These are phyloP conservation scores for Dexiosoma caninum DNA, from an alignment of 2,888 invertebrate species.

Conservation along the genomic window DNA sequence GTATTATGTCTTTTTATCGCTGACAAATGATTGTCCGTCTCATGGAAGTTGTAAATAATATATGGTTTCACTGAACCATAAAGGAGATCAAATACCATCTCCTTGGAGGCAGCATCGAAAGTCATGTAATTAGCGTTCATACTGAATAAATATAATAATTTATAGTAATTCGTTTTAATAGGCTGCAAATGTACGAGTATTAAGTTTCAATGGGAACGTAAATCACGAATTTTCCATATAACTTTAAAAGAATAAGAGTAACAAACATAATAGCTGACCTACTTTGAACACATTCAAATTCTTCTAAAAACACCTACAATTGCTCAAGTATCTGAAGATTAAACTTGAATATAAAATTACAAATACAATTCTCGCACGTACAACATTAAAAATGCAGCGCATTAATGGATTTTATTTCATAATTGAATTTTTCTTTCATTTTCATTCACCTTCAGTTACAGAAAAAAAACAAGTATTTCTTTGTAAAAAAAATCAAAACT, in stretches of 20 bases:
- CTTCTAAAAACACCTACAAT: not conserved
- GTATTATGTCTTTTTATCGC: too few relatives aligned
- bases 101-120: too few relatives aligned
- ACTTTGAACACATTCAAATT: not conserved
- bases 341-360: not conserved
- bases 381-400: not conserved
- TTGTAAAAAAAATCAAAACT: not conserved
- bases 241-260: not conserved
- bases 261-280: not conserved
- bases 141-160: too few relatives aligned
- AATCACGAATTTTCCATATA: too few relatives aligned
- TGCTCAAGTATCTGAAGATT: not conserved
- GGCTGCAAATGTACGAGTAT: too few relatives aligned
- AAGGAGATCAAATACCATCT: too few relatives aligned
- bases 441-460: conserved; percentile 8
- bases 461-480: not conserved
- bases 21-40: too few relatives aligned
- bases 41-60: too few relatives aligned
- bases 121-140: too few relatives aligned
- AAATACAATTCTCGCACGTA: not conserved
- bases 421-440: conserved; percentile 7
- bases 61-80: too few relatives aligned
- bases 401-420: not conserved
- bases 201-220: too few relatives aligned
- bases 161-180: too few relatives aligned